Conservation (phyloP, 2,888 invertebrate species). For the Agrotis exclamationis region DNA sequence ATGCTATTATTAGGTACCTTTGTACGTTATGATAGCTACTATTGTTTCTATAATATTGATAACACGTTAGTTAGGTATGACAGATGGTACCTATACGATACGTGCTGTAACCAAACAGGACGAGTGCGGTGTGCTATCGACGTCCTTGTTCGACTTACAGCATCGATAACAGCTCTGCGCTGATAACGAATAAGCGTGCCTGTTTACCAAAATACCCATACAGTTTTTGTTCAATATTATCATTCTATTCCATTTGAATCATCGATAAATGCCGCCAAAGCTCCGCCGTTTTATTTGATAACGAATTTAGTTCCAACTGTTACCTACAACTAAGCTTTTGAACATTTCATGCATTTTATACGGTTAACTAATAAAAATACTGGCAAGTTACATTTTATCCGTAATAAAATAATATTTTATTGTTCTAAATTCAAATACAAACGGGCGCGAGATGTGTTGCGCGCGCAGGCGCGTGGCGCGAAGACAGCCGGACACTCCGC, state of each 20-base stretch:
- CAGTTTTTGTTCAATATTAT: conserved; percentile 49
- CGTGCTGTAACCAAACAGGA: conserved; percentile 69
- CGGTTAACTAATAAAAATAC: conserved; percentile 48
- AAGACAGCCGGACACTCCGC: conserved; percentile 86
- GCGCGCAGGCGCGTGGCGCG: conserved; percentile 84
- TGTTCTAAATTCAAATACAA: conserved; percentile 81
- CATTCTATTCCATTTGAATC: conserved; percentile 27
- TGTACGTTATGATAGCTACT: conserved; percentile 16
- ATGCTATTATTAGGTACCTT: conserved; percentile 11
- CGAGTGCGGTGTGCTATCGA: conserved; percentile 75
- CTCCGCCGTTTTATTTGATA: conserved; percentile 42
- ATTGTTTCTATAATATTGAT: conserved; percentile 47
- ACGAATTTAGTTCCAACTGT: conserved; percentile 52
- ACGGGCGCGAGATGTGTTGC: conserved; percentile 75
- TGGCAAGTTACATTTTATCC: conserved; percentile 49
- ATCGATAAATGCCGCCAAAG: conserved; percentile 45
- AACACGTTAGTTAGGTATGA: conserved; percentile 44
- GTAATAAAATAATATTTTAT: conserved; percentile 74
- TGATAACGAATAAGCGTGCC: conserved; percentile 75
- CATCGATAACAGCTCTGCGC: conserved; percentile 78
- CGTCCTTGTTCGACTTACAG: conserved; percentile 86
- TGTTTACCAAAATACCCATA: conserved; percentile 65
- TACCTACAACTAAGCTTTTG: conserved; percentile 45
- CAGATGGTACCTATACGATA: conserved; percentile 66
- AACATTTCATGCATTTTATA: conserved; percentile 58